A percentile compares a stretch with the other conserved stretches of the same genome.
phyloP scores from a whole-genome alignment of 2,113 vertebrate species.

The Rhizomys pruinosus region DNA sequence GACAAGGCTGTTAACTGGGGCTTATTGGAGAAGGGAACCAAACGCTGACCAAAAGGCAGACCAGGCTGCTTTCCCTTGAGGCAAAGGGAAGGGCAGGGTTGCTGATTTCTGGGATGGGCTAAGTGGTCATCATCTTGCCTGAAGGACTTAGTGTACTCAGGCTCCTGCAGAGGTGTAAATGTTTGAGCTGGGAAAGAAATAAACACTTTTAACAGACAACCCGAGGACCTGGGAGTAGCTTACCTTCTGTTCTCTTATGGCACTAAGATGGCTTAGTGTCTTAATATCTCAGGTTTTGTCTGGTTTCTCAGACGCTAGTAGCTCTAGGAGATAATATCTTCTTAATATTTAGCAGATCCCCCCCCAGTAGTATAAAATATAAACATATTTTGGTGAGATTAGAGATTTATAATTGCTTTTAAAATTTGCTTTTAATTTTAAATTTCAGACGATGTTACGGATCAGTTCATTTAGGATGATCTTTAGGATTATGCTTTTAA shows the following conservation, averaged over 20 bases:
- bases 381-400: conserved; percentile 41
- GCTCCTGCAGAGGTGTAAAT: not conserved
- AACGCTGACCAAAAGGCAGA: not conserved
- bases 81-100: not conserved
- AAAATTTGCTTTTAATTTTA: conserved; percentile 15
- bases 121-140: not conserved
- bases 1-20: not conserved
- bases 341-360: not conserved
- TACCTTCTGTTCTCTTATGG: not conserved
- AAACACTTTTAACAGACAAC: not conserved
- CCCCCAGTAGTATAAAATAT: not conserved
- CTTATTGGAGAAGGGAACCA: not conserved
- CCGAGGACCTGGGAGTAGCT: too few species aligned
- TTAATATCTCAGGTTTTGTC: not conserved
- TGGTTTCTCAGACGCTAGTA: not conserved
- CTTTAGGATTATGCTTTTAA: not conserved
- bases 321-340: not conserved
- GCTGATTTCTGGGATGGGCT: not conserved
- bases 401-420: not conserved
- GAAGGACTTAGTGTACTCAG: not conserved
- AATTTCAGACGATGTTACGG: not conserved
- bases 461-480: not conserved
- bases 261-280: not conserved
- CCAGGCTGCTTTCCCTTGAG: too few species aligned
- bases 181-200: not conserved